Evolutionary conservation across 2,113 vertebrate species (phyloP).

Genomic region (Myrmecophaga tridactyla): DNA sequence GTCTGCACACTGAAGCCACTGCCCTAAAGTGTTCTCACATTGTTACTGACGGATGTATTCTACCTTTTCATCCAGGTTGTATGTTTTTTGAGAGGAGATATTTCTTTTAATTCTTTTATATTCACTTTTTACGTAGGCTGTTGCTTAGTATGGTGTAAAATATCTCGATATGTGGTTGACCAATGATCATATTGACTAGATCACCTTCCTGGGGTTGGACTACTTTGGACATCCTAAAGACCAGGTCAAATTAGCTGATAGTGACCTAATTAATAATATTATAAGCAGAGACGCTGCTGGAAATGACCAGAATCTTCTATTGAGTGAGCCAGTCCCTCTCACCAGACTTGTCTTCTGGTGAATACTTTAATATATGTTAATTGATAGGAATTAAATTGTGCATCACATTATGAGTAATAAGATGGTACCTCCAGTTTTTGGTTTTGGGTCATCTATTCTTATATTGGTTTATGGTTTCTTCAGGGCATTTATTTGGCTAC

Average conservation of each 20-base stretch:
- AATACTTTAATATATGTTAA: background rate
- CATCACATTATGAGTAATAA: background rate
- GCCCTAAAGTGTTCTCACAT: background rate
- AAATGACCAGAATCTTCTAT: background rate
- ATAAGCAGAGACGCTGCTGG: background rate
- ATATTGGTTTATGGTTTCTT: background rate
- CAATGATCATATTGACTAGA: background rate
- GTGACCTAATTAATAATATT: background rate
- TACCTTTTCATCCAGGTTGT: background rate
- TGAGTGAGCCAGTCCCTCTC: background rate
- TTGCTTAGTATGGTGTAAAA: background rate
- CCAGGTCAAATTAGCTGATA: background rate
- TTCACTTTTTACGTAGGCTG: background rate
- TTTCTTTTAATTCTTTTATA: background rate
- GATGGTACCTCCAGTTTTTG: background rate
- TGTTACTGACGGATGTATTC: background rate
- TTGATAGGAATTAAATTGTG: background rate
- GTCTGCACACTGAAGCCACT: background rate
- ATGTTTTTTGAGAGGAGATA: background rate
- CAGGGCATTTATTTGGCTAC: background rate
- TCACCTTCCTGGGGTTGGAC: background rate
- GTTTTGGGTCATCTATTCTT: background rate
- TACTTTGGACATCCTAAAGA: background rate
- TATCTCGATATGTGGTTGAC: background rate
- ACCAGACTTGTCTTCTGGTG: background rate